Evolutionary conservation across 2,888 invertebrate species (phyloP), one percentile per base, ranked within the genome.

Genomic region (Octodonta nipae): DNA sequence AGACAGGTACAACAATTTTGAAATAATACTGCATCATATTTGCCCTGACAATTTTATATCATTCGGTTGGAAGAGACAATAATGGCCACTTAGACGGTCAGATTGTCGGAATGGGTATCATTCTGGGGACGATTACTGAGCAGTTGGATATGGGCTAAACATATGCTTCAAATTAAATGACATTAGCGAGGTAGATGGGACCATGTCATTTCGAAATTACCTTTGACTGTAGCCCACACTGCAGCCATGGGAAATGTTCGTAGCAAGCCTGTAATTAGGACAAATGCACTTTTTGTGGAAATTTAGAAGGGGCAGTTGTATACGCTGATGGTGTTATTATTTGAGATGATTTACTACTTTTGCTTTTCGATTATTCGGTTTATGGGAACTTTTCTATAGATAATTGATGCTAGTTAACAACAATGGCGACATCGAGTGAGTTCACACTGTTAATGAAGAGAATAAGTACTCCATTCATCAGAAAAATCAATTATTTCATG

Each of bases 141-240:
- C 37, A 35, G 38, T 39, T 34, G 40, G 33, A 30, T 31, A 34
- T 22, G 32, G 34, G 25, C 45, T 53, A 54, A 55, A 53, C 55
- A 55, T 51, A 54, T 55, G 55, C 46, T 45, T 51, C 46, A 50
- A 55, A 55, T 55, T 55, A 55, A 55, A 52, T 53, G 55, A 53
- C 52, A 55, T 55, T 55, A 55, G 53, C 45, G 36, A 40, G 41
- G 41, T 39, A 42, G 43, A 36, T 37, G 34, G 40, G 40, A 47
- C 49, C 49, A 44, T 55, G 51, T 54, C 53, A 54, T 55, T 54
- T 51, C 34, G 36, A 42, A 43, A 48, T 46, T 47, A 46, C 33
- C 27, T 27, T 35, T 15, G 26, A 35, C 25, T 26, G 27, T 36
- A 30, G 34, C 30, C 32, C 17, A 28, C 28, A 32, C 35, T 17